phyloP scores from a whole-genome alignment of 2,797 vertebrate species.

The Epinephelus malabaricus region DNA sequence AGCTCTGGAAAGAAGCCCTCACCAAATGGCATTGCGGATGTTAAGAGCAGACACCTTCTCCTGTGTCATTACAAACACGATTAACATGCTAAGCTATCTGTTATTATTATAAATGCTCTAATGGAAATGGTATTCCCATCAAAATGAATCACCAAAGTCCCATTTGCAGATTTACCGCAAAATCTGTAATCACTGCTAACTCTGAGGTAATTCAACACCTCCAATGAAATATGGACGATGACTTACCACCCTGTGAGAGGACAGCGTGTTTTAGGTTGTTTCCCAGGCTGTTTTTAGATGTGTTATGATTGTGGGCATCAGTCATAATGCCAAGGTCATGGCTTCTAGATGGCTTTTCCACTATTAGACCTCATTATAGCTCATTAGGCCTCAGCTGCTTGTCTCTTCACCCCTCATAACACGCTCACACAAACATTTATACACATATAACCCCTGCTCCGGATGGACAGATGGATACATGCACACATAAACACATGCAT shows the following conservation, averaged over 20 bases:
- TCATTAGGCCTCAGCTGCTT: constrained; percentile 88
- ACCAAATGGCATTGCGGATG: constrained; percentile 40
- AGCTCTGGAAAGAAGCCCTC: constrained; percentile 54
- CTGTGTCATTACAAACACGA: constrained; percentile 67
- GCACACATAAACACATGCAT: constrained; percentile 46
- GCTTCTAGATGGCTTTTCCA: constrained; percentile 86
- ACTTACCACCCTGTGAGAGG: constrained; percentile 68
- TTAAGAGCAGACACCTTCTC: constrained; percentile 76
- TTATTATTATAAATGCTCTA: constrained; percentile 47
- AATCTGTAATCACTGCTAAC: constrained; percentile 72
- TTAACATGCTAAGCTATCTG: constrained; percentile 45
- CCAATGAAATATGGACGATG: constrained; percentile 63
- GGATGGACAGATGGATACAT: constrained; percentile 70
- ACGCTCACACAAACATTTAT: constrained; percentile 67
- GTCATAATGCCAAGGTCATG: constrained; percentile 85
- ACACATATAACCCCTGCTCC: constrained; percentile 51
- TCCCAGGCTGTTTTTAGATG: constrained; percentile 85
- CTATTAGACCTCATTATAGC: constrained; percentile 89
- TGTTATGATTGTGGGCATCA: constrained; percentile 82
- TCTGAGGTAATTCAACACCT: constrained; percentile 70
- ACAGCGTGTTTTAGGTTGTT: constrained; percentile 70
- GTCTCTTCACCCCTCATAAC: constrained; percentile 77
- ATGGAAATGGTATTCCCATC: constrained; percentile 60
- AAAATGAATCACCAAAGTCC: constrained; percentile 42
- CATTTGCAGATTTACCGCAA: constrained; percentile 56